Conservation (phyloP, 2,113 vertebrate species). For the Felis catus region F.catus_Fca126_mat1.0 CM031415.1:63947001-63947500, state of each 20-base stretch:
- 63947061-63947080: not conserved
- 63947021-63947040: not conserved
- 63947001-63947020: not conserved
- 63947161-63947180: not conserved
- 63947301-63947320: not conserved
- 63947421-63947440: not conserved
- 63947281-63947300: not conserved
- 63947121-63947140: not conserved
- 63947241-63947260: not conserved
- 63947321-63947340: not conserved
- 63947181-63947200: not conserved
- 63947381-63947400: not conserved
- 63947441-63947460: not conserved
- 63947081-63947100: not conserved
- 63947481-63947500: not conserved
- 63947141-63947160: not conserved
- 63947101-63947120: not conserved
- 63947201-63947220: not conserved
- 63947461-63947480: not conserved
- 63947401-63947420: not conserved
- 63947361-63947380: not conserved
- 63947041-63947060: not conserved
- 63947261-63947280: not conserved
- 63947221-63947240: not conserved
- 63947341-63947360: not conserved